phyloP scores from a whole-genome alignment of 2,797 vertebrate species.

The Pangasius mekongensis region DNA sequence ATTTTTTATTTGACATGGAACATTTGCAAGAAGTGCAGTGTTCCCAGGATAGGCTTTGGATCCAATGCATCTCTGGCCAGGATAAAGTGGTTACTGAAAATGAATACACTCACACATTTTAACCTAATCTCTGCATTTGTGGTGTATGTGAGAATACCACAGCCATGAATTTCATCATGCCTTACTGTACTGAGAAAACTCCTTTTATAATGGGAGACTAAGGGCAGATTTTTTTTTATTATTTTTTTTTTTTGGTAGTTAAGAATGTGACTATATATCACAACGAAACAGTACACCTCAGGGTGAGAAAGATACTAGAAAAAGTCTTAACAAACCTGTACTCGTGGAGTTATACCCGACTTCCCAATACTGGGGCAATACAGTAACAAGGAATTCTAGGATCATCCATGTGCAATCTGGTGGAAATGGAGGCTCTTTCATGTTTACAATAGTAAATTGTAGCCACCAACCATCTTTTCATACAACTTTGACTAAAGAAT shows the following conservation, averaged over 20 bases:
- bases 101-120: conserved; percentile 25
- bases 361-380: background rate
- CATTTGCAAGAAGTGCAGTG: background rate
- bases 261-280: background rate
- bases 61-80: background rate
- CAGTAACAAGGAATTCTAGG: background rate
- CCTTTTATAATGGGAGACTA: background rate
- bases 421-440: background rate
- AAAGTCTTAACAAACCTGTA: background rate
- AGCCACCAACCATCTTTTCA: background rate
- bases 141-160: background rate
- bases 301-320: background rate
- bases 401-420: background rate
- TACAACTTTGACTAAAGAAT: background rate
- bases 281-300: background rate
- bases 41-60: background rate
- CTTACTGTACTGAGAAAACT: background rate
- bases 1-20: background rate
- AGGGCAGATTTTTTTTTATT: background rate
- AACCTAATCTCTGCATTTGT: conserved; percentile 31
- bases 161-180: conserved; percentile 2
- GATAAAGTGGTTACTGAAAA: conserved; percentile 21
- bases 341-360: background rate
- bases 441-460: background rate
- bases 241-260: background rate